phyloP scores from a whole-genome alignment of 2,797 vertebrate species.

The Gallirallus australis region DNA sequence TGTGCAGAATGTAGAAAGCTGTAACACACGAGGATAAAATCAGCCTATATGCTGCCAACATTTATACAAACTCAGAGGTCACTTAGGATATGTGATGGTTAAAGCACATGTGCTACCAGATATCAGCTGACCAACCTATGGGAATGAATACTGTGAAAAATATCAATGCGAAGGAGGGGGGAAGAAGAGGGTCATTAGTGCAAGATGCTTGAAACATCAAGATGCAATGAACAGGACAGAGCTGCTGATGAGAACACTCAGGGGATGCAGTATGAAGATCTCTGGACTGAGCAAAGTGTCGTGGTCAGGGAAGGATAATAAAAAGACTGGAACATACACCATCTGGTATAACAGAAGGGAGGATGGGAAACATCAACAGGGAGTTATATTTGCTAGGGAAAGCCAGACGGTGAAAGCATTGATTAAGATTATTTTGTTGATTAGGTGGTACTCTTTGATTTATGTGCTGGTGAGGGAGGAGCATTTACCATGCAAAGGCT shows the following conservation, averaged over 20 bases:
- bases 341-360: constrained; percentile 83
- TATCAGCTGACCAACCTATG: constrained; percentile 13
- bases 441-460: constrained; percentile 76
- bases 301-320: constrained; percentile 77
- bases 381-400: constrained; percentile 78
- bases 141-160: constrained; percentile 39
- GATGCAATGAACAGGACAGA: constrained; percentile 34
- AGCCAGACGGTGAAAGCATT: constrained; percentile 81
- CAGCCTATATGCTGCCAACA: not conserved
- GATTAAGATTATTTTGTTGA: constrained; percentile 82
- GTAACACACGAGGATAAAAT: not conserved
- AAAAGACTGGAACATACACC: constrained; percentile 78
- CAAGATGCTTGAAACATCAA: constrained; percentile 17
- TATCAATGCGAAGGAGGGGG: not conserved
- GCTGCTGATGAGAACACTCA: constrained; percentile 43
- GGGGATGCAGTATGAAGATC: constrained; percentile 45
- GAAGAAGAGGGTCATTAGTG: constrained; percentile 40
- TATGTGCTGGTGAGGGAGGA: constrained; percentile 55
- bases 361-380: constrained; percentile 79
- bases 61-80: constrained; percentile 1
- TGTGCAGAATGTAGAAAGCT: not conserved
- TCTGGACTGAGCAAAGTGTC: constrained; percentile 68
- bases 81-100: not conserved
- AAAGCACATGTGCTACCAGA: not conserved
- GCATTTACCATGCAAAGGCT: not conserved